phyloP scores from a whole-genome alignment of 2,113 vertebrate genomes.

The Alligator sinensis region DNA sequence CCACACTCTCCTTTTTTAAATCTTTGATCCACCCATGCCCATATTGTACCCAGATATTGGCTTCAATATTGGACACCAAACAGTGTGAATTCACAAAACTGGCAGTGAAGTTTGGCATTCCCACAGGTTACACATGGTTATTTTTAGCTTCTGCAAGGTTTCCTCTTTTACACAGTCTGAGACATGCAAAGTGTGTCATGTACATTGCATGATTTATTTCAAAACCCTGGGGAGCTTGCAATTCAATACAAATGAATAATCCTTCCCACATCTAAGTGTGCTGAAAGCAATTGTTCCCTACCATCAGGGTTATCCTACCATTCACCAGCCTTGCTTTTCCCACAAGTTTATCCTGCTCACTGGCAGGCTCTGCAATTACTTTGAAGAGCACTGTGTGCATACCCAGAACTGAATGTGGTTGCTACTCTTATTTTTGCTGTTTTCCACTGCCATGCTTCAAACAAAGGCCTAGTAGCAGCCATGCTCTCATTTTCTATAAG shows the following conservation, averaged over 20 bases:
- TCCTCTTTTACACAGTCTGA: not conserved
- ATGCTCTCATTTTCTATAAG: not conserved
- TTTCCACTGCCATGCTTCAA: not conserved
- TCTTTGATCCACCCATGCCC: too few relatives aligned
- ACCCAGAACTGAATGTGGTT: not conserved
- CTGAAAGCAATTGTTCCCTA: not conserved
- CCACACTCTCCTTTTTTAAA: too few relatives aligned
- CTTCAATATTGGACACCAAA: not conserved
- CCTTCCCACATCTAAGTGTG: not conserved
- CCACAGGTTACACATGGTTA: not conserved
- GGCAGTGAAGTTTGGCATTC: not conserved
- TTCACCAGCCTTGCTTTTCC: not conserved
- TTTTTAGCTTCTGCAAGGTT: not conserved
- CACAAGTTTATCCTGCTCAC: not conserved
- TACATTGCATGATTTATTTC: not conserved
- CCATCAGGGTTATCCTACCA: not conserved
- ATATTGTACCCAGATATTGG: too few relatives aligned
- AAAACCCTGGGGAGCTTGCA: not conserved
- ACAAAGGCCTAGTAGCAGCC: not conserved
- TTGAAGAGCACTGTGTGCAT: not conserved
- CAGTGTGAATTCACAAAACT: not conserved
- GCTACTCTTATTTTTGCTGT: not conserved
- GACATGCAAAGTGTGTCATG: not conserved
- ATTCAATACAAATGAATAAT: not conserved
- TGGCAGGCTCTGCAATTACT: not conserved